These are phyloP conservation scores for Crossaster papposus DNA, from an alignment of 53 echinoderm and acorn worm genomes.

Conservation along the genomic window DNA sequence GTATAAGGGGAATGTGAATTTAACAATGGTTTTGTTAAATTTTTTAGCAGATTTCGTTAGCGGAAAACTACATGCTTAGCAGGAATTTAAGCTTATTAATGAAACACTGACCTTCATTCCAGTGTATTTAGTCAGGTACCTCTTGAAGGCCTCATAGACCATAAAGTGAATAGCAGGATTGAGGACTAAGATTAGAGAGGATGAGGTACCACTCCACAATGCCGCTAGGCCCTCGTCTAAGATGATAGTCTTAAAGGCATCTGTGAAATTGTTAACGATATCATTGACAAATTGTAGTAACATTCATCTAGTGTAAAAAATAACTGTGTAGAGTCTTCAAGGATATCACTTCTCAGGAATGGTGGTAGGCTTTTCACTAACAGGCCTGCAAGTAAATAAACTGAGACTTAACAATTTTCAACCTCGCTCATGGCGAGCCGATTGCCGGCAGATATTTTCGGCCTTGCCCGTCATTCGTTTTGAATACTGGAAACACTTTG, in stretches of 20 bases:
- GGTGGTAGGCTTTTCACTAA: too few species aligned
- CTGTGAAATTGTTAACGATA: slow-evolving; percentile 48
- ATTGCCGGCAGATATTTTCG: too few species aligned
- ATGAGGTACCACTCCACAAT: slow-evolving; percentile 88
- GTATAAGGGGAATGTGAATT: too few species aligned
- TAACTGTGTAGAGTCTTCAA: too few species aligned
- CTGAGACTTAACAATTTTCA: too few species aligned
- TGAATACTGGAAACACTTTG: too few species aligned
- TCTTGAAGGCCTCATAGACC: slow-evolving; percentile 84
- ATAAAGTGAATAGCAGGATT: slow-evolving; percentile 96
- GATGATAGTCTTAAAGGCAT: slow-evolving; percentile 81
- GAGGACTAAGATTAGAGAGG: slow-evolving; percentile 81
- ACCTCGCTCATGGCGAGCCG: too few species aligned
- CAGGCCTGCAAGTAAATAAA: too few species aligned
- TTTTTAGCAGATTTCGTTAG: neutral
- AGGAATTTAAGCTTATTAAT: neutral
- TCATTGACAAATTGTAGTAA: neutral
- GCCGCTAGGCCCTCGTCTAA: slow-evolving; percentile 74
- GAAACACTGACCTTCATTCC: slow-evolving; percentile 63
- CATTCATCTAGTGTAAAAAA: neutral
- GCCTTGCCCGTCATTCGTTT: too few species aligned
- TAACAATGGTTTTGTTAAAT: too few species aligned
- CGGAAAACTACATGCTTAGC: neutral
- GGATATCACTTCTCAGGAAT: too few species aligned
- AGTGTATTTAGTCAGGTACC: slow-evolving; percentile 60